Percentiles rank a stretch among this genome's conserved stretches.
Conservation (phyloP, 2,113 vertebrate species). For the Jacana jacana region DNA sequence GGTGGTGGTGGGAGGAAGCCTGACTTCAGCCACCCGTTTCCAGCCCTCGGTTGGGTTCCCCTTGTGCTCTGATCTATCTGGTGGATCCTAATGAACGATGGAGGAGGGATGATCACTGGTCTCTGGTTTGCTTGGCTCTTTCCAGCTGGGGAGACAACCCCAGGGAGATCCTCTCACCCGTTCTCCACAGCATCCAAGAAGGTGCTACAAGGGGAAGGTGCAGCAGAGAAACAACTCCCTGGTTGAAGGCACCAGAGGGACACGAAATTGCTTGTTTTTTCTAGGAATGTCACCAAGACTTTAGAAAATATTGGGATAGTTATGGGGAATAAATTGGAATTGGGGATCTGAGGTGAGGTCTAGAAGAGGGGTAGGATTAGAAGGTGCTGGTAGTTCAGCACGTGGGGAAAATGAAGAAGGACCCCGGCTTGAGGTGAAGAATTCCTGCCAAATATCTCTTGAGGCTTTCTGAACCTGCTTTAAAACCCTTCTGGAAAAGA, state of each 20-base stretch:
- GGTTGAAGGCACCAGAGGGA: neutral
- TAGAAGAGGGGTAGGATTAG: neutral
- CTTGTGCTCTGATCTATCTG: neutral
- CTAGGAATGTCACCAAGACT: neutral
- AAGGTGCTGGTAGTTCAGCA: neutral
- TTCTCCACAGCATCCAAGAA: rapidly evolving
- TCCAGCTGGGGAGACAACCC: neutral
- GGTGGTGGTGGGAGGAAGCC: neutral
- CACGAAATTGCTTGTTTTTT: neutral
- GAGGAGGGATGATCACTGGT: no score
- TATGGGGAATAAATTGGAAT: neutral
- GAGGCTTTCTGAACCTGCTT: neutral
- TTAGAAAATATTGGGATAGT: neutral
- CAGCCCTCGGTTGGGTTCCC: neutral
- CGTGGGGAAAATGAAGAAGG: rapidly evolving
- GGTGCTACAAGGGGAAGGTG: neutral
- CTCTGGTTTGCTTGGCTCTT: no score
- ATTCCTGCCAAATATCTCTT: neutral
- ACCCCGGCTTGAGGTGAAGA: rapidly evolving
- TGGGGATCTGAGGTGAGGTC: neutral
- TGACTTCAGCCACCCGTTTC: neutral
- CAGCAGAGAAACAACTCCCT: no score
- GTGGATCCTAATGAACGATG: neutral
- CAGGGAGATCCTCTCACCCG: neutral
- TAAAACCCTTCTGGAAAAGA: neutral